phyloP scores from a whole-genome alignment of 2,113 vertebrate genomes.

The Chlorodrepanis virens region DNA sequence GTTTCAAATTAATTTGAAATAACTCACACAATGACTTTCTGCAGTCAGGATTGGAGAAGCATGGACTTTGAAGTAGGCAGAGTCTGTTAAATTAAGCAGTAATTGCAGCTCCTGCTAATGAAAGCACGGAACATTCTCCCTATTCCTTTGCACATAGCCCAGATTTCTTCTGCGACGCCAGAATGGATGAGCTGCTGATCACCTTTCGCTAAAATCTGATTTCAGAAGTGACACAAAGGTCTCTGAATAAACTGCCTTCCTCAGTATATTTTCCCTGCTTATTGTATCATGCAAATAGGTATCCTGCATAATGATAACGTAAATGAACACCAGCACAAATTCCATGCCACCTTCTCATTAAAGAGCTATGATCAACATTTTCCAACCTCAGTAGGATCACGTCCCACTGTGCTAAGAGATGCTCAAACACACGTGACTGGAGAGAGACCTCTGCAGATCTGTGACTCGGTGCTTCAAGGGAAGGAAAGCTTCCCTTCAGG shows the following conservation, averaged over 20 bases:
- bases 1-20: constrained; percentile 59
- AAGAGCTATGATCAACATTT: not conserved
- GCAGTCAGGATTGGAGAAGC: constrained; percentile 35
- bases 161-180: not conserved
- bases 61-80: constrained; percentile 37
- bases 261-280: not conserved
- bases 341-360: not conserved
- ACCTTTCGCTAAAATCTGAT: not conserved
- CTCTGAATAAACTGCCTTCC: not conserved
- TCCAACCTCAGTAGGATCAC: not conserved
- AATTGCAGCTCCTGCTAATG: constrained; percentile 49
- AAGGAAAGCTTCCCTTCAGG: not conserved
- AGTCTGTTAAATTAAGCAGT: constrained; percentile 40
- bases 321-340: not conserved
- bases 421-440: fast-evolving
- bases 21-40: constrained; percentile 45
- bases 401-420: not conserved
- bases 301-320: not conserved
- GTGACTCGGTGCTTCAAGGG: not conserved
- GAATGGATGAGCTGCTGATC: not conserved
- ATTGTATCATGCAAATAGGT: not conserved
- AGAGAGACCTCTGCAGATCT: not conserved
- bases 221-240: not conserved
- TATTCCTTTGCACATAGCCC: not conserved
- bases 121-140: not conserved